Conservation (phyloP, 2,888 invertebrate genomes). For the Mallateleia sp. region DNA sequence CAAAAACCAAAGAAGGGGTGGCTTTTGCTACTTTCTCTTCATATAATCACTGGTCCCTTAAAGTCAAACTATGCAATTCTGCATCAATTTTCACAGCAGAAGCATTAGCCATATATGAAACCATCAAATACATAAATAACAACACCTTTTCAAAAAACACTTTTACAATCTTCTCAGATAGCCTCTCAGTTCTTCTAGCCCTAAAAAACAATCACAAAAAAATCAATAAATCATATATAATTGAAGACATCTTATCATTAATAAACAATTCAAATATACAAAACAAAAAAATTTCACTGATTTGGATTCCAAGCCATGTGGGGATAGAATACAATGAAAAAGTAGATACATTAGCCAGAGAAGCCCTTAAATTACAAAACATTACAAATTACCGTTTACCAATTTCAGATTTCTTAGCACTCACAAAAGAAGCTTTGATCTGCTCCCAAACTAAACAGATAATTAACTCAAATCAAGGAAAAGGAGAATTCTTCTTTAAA, state of each 20-base stretch:
- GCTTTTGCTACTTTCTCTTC: too few species aligned
- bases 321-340: slow-evolving; percentile 26
- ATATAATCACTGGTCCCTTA: too few species aligned
- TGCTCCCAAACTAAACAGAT: slow-evolving; percentile 13
- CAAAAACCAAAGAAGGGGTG: too few species aligned
- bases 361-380: not conserved
- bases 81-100: not conserved
- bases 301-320: slow-evolving; percentile 40
- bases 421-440: not conserved
- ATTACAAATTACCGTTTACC: not conserved
- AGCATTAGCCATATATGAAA: not conserved
- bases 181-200: not conserved
- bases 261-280: not conserved
- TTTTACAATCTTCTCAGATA: too few species aligned
- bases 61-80: not conserved
- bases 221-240: too few species aligned
- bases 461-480: slow-evolving; percentile 8
- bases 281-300: not conserved
- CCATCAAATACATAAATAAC: not conserved
- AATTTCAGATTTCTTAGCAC: not conserved
- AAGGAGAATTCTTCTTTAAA: slow-evolving; percentile 19
- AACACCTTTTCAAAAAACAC: not conserved
- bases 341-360: slow-evolving; percentile 28
- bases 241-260: too few species aligned
- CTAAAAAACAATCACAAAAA: not conserved